phyloP scores from a whole-genome alignment of 2,113 vertebrate genomes.

The Phodopus roborovskii region DNA sequence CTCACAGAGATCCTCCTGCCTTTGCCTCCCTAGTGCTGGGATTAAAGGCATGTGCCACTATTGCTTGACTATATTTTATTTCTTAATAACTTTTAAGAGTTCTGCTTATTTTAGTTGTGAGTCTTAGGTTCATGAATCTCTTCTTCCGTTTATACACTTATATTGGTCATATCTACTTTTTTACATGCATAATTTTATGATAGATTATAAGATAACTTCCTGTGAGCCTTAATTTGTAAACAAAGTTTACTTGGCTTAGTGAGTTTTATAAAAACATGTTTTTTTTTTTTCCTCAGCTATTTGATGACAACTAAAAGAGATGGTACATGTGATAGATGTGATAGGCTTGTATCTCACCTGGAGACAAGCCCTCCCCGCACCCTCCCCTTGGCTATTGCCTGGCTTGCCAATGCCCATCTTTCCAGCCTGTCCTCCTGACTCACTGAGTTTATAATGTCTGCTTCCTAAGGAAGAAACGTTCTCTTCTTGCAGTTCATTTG shows the following conservation, averaged over 20 bases:
- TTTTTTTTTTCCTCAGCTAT: neutral
- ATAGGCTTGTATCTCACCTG: accelerated
- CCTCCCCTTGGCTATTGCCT: accelerated
- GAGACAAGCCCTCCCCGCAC: neutral
- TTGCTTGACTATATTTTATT: neutral
- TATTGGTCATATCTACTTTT: neutral
- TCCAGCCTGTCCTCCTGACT: neutral
- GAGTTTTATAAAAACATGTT: neutral
- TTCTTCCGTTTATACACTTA: neutral
- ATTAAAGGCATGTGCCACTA: neutral
- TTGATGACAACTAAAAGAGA: neutral
- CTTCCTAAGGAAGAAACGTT: neutral
- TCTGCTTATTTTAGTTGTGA: neutral
- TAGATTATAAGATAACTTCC: neutral
- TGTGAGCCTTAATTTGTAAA: neutral
- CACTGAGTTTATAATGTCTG: neutral
- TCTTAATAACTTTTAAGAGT: neutral
- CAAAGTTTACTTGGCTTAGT: conserved; percentile 28
- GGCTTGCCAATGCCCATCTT: neutral
- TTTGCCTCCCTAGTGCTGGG: neutral
- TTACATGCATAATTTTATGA: neutral
- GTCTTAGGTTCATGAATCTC: neutral
- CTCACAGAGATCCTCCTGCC: neutral
- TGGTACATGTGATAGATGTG: accelerated
- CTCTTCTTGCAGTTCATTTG: neutral